phyloP scores from a whole-genome alignment of 2,113 vertebrate genomes.

The Spermophilus dauricus region DNA sequence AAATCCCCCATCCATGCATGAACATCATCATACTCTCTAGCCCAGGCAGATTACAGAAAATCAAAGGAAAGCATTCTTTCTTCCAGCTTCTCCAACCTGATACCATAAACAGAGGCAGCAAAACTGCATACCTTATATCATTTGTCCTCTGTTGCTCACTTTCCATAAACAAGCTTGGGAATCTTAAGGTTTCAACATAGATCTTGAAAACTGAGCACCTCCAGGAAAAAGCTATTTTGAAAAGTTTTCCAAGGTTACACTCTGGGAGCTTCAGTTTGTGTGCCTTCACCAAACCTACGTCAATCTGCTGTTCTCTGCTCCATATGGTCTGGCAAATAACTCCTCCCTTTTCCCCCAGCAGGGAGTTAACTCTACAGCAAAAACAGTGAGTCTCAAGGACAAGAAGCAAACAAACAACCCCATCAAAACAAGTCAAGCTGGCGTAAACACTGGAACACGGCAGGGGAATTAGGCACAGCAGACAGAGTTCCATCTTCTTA shows the following conservation, averaged over 20 bases:
- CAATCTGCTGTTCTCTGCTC: constrained; percentile 70
- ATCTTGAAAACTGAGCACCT: constrained; percentile 41
- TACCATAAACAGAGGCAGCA: constrained; percentile 44
- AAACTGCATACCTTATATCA: neutral
- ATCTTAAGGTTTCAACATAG: constrained; percentile 29
- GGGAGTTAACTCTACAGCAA: constrained; percentile 58
- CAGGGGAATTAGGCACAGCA: neutral
- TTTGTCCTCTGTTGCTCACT: neutral
- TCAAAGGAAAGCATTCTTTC: neutral
- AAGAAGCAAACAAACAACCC: constrained; percentile 60
- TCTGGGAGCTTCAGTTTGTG: constrained; percentile 34
- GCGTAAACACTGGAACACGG: neutral
- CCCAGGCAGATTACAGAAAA: neutral
- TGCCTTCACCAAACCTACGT: constrained; percentile 52
- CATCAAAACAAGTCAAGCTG: constrained; percentile 62
- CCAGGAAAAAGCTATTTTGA: constrained; percentile 24
- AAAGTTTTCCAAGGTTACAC: constrained; percentile 69
- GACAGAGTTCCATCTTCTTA: neutral
- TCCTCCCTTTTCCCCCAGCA: constrained; percentile 66
- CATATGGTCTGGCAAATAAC: constrained; percentile 73
- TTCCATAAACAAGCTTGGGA: constrained; percentile 41
- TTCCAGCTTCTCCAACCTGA: neutral
- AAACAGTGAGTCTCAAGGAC: constrained; percentile 76
- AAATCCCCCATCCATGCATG: neutral
- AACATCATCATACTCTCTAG: neutral